These are phyloP conservation scores for Psittacus erithacus DNA, from an alignment of 2,113 vertebrate species.

Conservation along the genomic window DNA sequence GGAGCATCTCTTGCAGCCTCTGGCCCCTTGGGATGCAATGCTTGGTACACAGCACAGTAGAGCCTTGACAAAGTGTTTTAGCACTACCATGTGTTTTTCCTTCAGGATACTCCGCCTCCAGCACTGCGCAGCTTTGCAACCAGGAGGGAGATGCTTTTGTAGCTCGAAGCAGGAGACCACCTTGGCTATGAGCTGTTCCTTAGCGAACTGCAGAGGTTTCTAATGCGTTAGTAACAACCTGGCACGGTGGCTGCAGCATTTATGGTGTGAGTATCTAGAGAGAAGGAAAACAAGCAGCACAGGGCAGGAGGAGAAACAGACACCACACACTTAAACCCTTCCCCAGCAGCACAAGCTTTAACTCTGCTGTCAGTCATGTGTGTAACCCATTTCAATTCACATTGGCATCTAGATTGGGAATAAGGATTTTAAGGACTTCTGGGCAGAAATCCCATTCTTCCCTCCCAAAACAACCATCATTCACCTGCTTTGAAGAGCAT, in stretches of 20 bases:
- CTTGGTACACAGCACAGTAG: background rate
- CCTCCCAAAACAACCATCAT: fast-evolving
- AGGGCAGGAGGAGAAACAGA: background rate
- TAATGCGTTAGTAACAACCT: background rate
- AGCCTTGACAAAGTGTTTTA: background rate
- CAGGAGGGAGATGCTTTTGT: background rate
- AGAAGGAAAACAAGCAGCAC: background rate
- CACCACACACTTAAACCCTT: background rate
- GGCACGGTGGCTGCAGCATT: fast-evolving
- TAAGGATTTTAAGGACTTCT: background rate
- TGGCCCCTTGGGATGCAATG: background rate
- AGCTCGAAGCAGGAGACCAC: background rate
- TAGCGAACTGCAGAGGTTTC: background rate
- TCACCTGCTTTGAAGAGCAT: background rate
- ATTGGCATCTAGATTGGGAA: background rate
- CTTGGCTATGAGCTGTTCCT: background rate
- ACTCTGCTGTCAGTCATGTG: background rate
- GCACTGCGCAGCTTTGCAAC: fast-evolving
- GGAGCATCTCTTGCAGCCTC: background rate
- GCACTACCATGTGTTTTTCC: background rate
- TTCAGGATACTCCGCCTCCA: background rate
- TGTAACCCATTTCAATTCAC: fast-evolving
- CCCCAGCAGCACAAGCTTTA: background rate
- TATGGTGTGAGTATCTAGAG: background rate
- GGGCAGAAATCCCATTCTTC: background rate